Percentiles rank a stretch among this genome's conserved stretches.
These are phyloP conservation scores for Habrosyne pyritoides DNA, from an alignment of 2,888 invertebrate genomes.

Conservation along the genomic window DNA sequence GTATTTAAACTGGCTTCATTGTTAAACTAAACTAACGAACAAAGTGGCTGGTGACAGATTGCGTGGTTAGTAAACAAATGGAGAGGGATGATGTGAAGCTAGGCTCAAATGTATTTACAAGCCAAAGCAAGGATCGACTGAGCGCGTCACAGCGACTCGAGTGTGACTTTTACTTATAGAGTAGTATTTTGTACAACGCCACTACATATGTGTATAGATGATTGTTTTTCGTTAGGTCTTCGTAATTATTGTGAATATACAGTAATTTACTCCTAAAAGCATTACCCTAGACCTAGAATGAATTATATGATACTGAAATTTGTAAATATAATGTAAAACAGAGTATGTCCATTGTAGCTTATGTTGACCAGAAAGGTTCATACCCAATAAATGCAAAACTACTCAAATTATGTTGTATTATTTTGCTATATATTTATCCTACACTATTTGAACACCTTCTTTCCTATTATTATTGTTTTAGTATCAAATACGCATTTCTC, in stretches of 20 bases:
- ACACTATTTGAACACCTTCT: background rate
- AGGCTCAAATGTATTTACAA: conserved; percentile 45
- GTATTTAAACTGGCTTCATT: conserved; percentile 75
- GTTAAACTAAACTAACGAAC: conserved; percentile 69
- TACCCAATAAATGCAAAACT: conserved; percentile 84
- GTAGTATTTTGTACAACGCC: conserved; percentile 80
- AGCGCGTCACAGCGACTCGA: conserved; percentile 49
- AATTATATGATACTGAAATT: conserved; percentile 76
- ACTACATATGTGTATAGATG: conserved; percentile 75
- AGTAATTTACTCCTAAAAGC: conserved; percentile 71
- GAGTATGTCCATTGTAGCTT: conserved; percentile 82
- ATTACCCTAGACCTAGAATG: conserved; percentile 74
- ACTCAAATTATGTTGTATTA: conserved; percentile 60
- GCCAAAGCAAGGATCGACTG: conserved; percentile 43
- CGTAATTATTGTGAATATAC: conserved; percentile 81
- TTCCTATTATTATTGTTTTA: too few species aligned
- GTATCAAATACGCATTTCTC: too few species aligned
- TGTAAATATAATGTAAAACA: conserved; percentile 82
- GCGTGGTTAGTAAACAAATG: conserved; percentile 24
- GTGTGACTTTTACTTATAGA: conserved; percentile 58
- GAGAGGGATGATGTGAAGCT: conserved; percentile 44
- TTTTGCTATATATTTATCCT: conserved; percentile 36
- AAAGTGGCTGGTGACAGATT: conserved; percentile 62
- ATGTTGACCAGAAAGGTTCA: conserved; percentile 83
- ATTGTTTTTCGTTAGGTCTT: conserved; percentile 64